Evolutionary conservation across 2,797 vertebrate species (phyloP).

Genomic region (Poeciliopsis gracilis): DNA sequence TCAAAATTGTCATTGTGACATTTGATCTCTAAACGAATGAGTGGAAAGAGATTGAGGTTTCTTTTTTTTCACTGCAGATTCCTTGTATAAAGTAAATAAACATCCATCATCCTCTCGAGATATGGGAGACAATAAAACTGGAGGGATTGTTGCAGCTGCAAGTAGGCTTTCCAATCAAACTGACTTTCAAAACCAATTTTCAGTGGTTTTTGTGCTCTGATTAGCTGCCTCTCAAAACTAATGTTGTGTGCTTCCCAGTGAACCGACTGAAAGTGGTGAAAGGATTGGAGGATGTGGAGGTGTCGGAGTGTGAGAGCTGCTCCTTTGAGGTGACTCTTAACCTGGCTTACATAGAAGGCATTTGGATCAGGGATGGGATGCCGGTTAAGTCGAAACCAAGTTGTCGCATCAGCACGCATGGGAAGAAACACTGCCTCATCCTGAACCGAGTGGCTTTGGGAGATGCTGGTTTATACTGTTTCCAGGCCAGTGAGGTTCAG

Average conservation of each 20-base stretch:
- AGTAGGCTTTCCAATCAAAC: conserved; percentile 55
- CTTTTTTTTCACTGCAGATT: conserved; percentile 39
- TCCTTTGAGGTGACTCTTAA: conserved; percentile 90
- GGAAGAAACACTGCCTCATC: conserved; percentile 85
- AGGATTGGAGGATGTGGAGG: conserved; percentile 83
- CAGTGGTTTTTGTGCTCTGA: background rate
- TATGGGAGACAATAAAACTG: conserved; percentile 73
- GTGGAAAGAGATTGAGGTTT: background rate
- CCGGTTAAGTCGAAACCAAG: conserved; percentile 84
- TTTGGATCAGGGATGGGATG: conserved; percentile 86
- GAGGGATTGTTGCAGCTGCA: conserved; percentile 74
- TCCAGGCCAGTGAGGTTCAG: conserved; percentile 85
- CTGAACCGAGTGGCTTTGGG: conserved; percentile 82
- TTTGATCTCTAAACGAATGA: conserved; percentile 6
- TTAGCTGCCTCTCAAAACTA: background rate
- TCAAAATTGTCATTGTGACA: background rate
- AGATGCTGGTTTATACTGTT: conserved; percentile 86
- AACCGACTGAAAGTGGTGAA: conserved; percentile 88
- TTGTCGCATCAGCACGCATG: conserved; percentile 78
- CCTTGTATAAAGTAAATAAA: conserved; percentile 27
- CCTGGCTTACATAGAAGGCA: conserved; percentile 85
- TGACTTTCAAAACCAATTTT: background rate
- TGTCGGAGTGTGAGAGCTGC: conserved; percentile 84
- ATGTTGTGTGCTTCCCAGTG: conserved; percentile 74
- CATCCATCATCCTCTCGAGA: conserved; percentile 7